Percentiles rank a stretch among this genome's conserved stretches.
Evolutionary conservation across 2,113 vertebrate species (phyloP).

Genomic region (Larimichthys crocea): DNA sequence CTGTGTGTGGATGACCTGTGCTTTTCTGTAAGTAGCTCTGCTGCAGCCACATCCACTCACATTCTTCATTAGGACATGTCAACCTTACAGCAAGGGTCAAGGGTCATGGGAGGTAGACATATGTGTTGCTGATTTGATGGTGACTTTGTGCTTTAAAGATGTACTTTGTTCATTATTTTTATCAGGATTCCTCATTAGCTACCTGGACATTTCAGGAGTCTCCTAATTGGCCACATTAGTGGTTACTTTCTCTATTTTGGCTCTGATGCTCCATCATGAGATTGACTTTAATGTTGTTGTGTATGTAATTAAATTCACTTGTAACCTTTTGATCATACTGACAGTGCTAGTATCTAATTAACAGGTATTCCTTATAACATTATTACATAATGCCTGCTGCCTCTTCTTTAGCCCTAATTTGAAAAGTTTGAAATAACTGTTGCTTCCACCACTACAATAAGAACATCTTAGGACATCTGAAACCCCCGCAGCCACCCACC

Average conservation of each 20-base stretch:
- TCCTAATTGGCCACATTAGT: conserved; percentile 6
- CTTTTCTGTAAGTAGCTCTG: conserved; percentile 61
- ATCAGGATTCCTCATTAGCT: conserved; percentile 2
- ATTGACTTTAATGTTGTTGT: background rate
- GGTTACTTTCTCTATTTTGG: background rate
- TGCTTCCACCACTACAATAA: background rate
- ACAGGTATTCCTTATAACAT: background rate
- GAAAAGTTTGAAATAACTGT: conserved; percentile 8
- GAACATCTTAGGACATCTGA: conserved; percentile 1
- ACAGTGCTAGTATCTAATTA: background rate
- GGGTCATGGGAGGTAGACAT: conserved; percentile 9
- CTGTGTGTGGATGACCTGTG: conserved; percentile 62
- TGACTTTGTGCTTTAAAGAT: background rate
- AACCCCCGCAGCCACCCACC: background rate
- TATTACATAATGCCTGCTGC: background rate
- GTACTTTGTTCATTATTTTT: background rate
- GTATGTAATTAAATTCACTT: background rate
- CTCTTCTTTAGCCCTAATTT: background rate
- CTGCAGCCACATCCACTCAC: conserved; percentile 30
- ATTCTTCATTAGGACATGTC: background rate
- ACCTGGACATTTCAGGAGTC: background rate
- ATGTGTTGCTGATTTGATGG: background rate
- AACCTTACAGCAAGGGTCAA: background rate
- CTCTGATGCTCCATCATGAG: background rate
- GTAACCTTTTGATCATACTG: background rate